phyloP scores from a whole-genome alignment of 2,113 vertebrate genomes.

The Cervus canadensis region DNA sequence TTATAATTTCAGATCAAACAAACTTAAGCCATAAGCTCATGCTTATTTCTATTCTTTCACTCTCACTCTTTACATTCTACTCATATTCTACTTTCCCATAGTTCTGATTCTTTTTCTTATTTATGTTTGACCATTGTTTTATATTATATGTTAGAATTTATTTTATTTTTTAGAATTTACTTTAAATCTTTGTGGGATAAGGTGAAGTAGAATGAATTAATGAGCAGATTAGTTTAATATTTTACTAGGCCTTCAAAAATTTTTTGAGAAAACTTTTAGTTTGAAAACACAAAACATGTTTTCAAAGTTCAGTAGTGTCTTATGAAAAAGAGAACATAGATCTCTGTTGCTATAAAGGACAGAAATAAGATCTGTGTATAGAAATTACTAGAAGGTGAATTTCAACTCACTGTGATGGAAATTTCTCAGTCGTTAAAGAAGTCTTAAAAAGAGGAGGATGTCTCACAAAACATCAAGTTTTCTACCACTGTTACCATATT shows the following conservation, averaged over 20 bases:
- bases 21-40: background rate
- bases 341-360: background rate
- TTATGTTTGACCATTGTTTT: background rate
- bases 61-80: background rate
- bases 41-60: background rate
- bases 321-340: background rate
- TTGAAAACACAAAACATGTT: conserved; percentile 18
- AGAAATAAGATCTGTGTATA: background rate
- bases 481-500: background rate
- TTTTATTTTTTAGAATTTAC: background rate
- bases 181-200: background rate
- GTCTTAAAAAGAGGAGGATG: background rate
- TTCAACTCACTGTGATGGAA: background rate
- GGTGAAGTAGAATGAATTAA: background rate
- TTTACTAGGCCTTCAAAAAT: background rate
- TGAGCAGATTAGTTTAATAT: background rate
- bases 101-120: background rate
- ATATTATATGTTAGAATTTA: background rate
- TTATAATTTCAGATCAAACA: background rate
- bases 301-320: background rate
- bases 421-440: background rate
- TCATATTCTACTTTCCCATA: background rate
- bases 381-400: background rate
- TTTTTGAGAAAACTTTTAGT: background rate
- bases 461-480: background rate